Evolutionary conservation across 23 tunicate genomes (phyloP), one percentile per base, ranked within the genome.

Genomic region (Clavelina lepadiformis): DNA sequence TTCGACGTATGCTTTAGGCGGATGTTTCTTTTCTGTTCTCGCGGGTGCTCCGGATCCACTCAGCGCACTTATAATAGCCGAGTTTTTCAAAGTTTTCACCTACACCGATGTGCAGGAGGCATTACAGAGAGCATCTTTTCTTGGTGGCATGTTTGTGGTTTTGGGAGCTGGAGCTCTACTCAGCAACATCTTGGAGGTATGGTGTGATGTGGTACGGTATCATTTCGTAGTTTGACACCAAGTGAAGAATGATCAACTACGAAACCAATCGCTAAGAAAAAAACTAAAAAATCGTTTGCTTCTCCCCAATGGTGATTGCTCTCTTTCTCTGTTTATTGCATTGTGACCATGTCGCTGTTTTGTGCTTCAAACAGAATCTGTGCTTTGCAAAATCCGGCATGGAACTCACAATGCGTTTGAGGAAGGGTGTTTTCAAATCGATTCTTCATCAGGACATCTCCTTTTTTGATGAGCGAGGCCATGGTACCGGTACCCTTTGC

Each of bases 341-440:
- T n/a, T n/a, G n/a, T n/a, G n/a, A n/a, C n/a, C n/a, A n/a, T n/a
- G n/a, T n/a, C n/a, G n/a, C n/a, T n/a, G n/a, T n/a, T n/a, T n/a
- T n/a, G n/a, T n/a, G n/a, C n/a, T n/a, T n/a, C n/a, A n/a, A n/a
- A n/a, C n/a, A n/a, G n/a, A n/a, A n/a, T n/a, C n/a, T n/a, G n/a
- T n/a, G n/a, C n/a, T 86, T 80, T 54, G 71, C 88, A 5, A 80
- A 81, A 49, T 67, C 88, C 63, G 95, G 95, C 3, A 83, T 72
- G 52, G 79, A 68, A 49, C 34, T 86, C 64, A 86, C 95, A 7
- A 33, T 70, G 29, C 75, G 95, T 1, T 51, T 80, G 31, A 45
- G 88, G 5, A 56, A 64, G 33, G 47, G 27, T 26, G 68, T 88
- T 20, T 79, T 86, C 53, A 8, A 22, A 21, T 53, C 86, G 34